Evolutionary conservation across 2,888 invertebrate species (phyloP).

Genomic region (Galerucella calmariensis): DNA sequence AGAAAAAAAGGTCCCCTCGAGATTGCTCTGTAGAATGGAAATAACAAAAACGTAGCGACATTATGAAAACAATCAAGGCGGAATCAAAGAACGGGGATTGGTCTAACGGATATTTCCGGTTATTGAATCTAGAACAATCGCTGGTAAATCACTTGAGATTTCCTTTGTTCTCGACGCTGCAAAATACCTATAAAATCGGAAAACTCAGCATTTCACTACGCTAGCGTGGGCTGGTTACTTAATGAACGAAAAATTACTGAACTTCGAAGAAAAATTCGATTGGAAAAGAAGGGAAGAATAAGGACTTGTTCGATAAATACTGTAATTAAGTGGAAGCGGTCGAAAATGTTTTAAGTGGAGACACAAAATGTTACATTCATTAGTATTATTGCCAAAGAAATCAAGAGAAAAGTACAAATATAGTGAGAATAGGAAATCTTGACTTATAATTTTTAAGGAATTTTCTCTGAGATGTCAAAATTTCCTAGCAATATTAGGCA

Average conservation of each 20-base stretch:
- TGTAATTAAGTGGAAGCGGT: neutral
- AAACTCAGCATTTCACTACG: constrained; percentile 35
- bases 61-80: constrained; percentile 61
- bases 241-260: constrained; percentile 37
- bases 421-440: too few relatives aligned
- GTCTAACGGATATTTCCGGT: constrained; percentile 58
- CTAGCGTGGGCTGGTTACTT: constrained; percentile 31
- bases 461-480: too few relatives aligned
- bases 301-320: neutral
- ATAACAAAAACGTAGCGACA: constrained; percentile 51
- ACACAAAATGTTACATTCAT: too few relatives aligned
- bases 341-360: too few relatives aligned
- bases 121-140: constrained; percentile 60
- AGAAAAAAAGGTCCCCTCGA: constrained; percentile 12
- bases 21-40: constrained; percentile 21
- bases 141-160: constrained; percentile 58
- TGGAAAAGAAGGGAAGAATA: neutral
- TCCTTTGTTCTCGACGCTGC: constrained; percentile 50
- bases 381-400: too few relatives aligned
- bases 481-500: too few relatives aligned
- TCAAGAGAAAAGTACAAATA: too few relatives aligned
- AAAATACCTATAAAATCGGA: constrained; percentile 49
- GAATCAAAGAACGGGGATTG: constrained; percentile 61
- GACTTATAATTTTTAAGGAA: too few relatives aligned
- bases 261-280: neutral